A percentile compares a stretch with the other conserved stretches of the same genome.
Evolutionary conservation across 2,113 vertebrate genomes (phyloP).

Genomic region (Trematomus loennbergii): DNA sequence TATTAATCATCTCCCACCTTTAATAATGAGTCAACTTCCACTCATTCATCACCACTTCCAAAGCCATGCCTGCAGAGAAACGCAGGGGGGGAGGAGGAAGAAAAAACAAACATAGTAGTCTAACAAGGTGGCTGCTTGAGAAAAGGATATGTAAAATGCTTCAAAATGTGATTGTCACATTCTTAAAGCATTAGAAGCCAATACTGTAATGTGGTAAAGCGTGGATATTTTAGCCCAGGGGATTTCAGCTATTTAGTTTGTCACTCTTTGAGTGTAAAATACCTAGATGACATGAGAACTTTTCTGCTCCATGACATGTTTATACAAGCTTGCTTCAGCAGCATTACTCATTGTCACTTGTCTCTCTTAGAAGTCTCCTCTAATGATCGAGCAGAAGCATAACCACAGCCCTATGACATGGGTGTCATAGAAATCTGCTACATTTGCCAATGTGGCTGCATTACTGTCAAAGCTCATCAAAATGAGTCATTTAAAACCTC

Average conservation of each 20-base stretch:
- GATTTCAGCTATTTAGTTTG: conserved; percentile 81
- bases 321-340: conserved; percentile 79
- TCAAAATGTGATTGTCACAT: conserved; percentile 73
- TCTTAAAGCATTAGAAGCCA: conserved; percentile 72
- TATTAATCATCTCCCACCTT: conserved; percentile 93
- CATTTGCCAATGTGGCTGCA: conserved; percentile 79
- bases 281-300: conserved; percentile 79
- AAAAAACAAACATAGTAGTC: conserved; percentile 79
- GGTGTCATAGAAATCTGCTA: conserved; percentile 79
- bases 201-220: conserved; percentile 65
- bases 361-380: conserved; percentile 79
- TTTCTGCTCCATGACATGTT: conserved; percentile 83
- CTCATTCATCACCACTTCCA: conserved; percentile 87
- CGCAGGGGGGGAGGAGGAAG: conserved; percentile 51
- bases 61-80: conserved; percentile 82
- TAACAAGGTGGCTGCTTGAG: conserved; percentile 77
- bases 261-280: conserved; percentile 75
- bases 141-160: conserved; percentile 67
- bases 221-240: conserved; percentile 66
- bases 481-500: conserved; percentile 73
- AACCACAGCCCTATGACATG: conserved; percentile 75
- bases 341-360: conserved; percentile 80
- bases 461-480: conserved; percentile 82
- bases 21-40: conserved; percentile 90
- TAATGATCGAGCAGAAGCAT: conserved; percentile 79